Base-by-base conservation (phyloP, 1,140 invertebrate genomes). In the Tachypleus tridentatus region DNA sequence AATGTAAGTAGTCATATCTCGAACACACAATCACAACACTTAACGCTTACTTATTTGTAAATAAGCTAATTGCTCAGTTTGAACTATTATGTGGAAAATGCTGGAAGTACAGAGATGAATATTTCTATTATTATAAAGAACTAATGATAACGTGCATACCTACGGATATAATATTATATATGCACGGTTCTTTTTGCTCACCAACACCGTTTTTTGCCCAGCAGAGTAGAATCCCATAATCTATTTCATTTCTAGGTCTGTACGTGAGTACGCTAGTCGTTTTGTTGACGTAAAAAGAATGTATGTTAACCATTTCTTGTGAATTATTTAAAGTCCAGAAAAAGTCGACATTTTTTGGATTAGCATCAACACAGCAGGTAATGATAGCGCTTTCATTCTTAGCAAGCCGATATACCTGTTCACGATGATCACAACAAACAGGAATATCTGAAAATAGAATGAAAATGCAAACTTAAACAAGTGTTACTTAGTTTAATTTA, bases 351-450 rank as follows among this genome's bases (percentile, higher is more conserved):
- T 89, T 82, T 6, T 84, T 77, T 0, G 91, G 91, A 78, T 93
- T 92, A 3, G 91, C 89, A 72, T 93, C 89, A 11, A 94, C 89
- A 70, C 91, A 87, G 76, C 89, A 93, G 4, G 83, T 80, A 63
- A 93, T 87, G 67, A 81, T 83, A 10, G 86, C 83, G 5, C 82
- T 82, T 74, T 92, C 89, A 54, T 88, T 86, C 57, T 87, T 80
- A 0, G 87, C 89, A 5, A 90, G 89, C 3, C 89, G 89, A 64
- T 71, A 72, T 10, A 63, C 62, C 87, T 84, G 73, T 89, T 88
- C 68, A 82, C 82, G 58, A 75, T 78, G 70, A 84, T 83, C 61
- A 83, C 60, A 83, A 76, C 90, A 93, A 9, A 88, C 60, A 4
- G 72, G 72, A 10, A 68, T 64, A 67, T 69, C 72, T 93, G 78